Evolutionary conservation across 2,888 invertebrate genomes (phyloP).

Genomic region (Himalopsyche kuldschensis): DNA sequence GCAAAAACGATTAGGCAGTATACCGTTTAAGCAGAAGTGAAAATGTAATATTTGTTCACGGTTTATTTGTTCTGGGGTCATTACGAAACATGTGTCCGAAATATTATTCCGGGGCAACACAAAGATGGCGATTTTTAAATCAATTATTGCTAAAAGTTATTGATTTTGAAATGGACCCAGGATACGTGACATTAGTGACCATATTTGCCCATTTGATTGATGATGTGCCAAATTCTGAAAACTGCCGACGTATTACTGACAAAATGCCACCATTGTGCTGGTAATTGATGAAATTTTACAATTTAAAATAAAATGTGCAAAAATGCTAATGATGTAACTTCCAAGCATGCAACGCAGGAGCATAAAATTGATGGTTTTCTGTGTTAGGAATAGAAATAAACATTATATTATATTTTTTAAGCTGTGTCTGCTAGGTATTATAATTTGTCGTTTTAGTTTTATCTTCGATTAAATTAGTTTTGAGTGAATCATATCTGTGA

Average conservation of each 20-base stretch:
- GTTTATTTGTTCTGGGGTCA: neutral
- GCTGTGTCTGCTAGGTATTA: too few species aligned
- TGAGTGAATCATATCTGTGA: too few species aligned
- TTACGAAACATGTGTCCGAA: neutral
- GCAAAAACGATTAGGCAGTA: neutral
- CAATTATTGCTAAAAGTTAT: neutral
- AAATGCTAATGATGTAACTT: constrained; percentile 15
- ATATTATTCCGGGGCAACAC: neutral
- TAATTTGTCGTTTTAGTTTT: too few species aligned
- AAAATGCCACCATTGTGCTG: constrained; percentile 17
- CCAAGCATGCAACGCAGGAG: neutral
- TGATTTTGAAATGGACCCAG: neutral
- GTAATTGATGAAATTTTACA: constrained; percentile 26
- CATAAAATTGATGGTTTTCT: neutral
- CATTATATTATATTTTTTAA: too few species aligned
- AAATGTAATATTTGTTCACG: neutral
- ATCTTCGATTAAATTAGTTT: too few species aligned
- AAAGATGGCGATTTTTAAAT: neutral
- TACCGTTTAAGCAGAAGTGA: neutral
- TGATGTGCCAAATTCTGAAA: constrained; percentile 27
- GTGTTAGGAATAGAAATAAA: too few species aligned
- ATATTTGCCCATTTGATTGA: constrained; percentile 14
- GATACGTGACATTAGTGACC: neutral
- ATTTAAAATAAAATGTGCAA: constrained; percentile 22
- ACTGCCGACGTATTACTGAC: constrained; percentile 15